Evolutionary conservation across 2,888 invertebrate species (phyloP).

Genomic region (Hipparchia sbordonii): DNA sequence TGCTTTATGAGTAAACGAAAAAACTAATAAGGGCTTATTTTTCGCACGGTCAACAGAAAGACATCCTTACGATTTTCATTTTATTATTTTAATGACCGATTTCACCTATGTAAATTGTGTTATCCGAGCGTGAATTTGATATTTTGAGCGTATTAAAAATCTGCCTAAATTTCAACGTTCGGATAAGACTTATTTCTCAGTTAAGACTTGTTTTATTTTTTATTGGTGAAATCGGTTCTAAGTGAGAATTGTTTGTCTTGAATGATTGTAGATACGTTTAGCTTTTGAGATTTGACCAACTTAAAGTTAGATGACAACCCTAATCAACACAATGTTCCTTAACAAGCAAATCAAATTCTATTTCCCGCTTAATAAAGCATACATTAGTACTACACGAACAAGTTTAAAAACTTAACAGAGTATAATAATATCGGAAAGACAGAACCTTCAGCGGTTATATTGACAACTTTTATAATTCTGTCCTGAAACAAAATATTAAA

Average conservation of each 20-base stretch:
- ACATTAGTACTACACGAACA: conserved; percentile 43
- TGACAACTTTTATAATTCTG: conserved; percentile 28
- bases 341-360: conserved; percentile 45
- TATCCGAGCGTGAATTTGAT: no score
- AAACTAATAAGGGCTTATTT: not conserved
- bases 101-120: no score
- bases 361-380: conserved; percentile 42
- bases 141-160: no score
- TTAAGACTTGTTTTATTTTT: no score
- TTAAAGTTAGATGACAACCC: not conserved
- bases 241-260: no score
- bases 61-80: no score
- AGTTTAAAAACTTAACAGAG: conserved; percentile 55
- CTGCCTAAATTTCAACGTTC: no score
- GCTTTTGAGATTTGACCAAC: not conserved
- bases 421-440: conserved; percentile 65
- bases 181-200: no score
- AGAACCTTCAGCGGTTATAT: conserved; percentile 58
- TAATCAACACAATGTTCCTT: not conserved
- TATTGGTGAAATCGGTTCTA: no score
- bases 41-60: not conserved
- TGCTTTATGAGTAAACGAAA: no score
- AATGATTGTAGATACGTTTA: not conserved
- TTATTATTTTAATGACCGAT: no score
- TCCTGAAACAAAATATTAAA: not conserved